Base-by-base conservation (phyloP, 1,140 invertebrate genomes). In the Nephila pilipes region DNA sequence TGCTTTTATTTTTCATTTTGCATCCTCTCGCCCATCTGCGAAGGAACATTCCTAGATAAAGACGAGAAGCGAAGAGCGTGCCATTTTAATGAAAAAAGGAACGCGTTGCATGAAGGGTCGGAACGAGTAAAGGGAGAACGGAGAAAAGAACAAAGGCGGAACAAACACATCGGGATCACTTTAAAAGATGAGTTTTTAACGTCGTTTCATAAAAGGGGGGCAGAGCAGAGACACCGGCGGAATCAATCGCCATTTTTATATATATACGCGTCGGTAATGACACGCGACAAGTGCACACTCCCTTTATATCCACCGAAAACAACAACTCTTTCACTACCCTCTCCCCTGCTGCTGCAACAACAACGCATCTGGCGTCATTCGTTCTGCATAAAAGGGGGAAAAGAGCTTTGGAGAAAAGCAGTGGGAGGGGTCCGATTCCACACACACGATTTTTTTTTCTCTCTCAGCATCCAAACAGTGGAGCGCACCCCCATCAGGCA, bases 341-440 rank as follows among this genome's bases (percentile, higher is more conserved):
- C 60, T 65, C 36, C 63, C 32, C 58, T 36, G 22, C 46, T 46
- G 36, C 65, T 80, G 32, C 22, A 69, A 79, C 87, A 60, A 57
- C 88, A 83, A 85, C 90, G 79, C 90, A 92, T 92, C 90, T 92
- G 90, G 90, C 90, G 90, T 81, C 90, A 80, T 55, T 60, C 88
- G 16, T 55, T 32, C 55, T 75, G 46, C 57, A 55, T 57, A 83
- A 83, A 79, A 90, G 80, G 69, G 32, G 22, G 32, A 69, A 16
- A 6, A 36, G 88, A 65, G 46, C 46, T 46, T 10, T 46, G 46
- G 46, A 46, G 69, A 90, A 80, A 90, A 69, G 46, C 54, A 29
- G 87, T 60, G 87, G 60, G 58, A 54, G 29, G 46, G 55, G 55
- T 32, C 46, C 29, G 29, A 63, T 54, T 69, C 36, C 29, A 46